Evolutionary conservation across 2,113 vertebrate species (phyloP), one percentile per base, ranked within the genome.

Genomic region (Nycticorax nycticorax): DNA sequence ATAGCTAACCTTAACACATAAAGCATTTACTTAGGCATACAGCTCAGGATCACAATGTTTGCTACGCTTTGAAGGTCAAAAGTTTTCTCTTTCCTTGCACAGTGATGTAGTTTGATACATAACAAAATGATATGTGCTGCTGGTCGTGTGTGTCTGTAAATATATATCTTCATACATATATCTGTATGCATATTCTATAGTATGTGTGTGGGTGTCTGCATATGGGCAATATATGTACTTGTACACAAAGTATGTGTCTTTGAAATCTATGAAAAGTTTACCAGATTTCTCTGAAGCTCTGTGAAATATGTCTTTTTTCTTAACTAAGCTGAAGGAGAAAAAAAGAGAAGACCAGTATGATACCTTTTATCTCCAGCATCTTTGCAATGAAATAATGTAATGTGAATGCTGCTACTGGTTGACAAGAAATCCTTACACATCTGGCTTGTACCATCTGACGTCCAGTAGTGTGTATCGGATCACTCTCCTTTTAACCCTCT

Each of bases 1-100:
- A 47, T 39, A 83, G 41, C 8, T 52, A 94, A 93, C 81, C 74
- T 92, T 93, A 88, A 96, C 95, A 64, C 18, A 30, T 17, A 53
- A 55, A 81, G 39, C 19, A 55, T 64, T 85, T 94, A 69, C 71
- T 89, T 84, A 88, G 41, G 64, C 13, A 6, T 62, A 23, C 12
- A 82, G n/a, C n/a, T 88, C 28, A 87, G 59, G 28, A 68, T 87
- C 30, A 55, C 32, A 60, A 19, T 41, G 12, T 63, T 91, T 86
- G n/a, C 33, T 55, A 6, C 67, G 30, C 30, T 81, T 91, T 52
- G 27, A 87, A 32, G 16, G 18, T 69, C 48, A 64, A 47, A 39
- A 81, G 8, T 72, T 88, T 83, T 73, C 41, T 68, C 10, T 85
- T 69, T 91, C 57, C 53, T 92, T 75, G 20, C 9, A 32, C 6